Percentiles rank a stretch among this genome's conserved stretches.
Conservation (phyloP, 2,888 invertebrate genomes). For the Arenicola marina region DNA sequence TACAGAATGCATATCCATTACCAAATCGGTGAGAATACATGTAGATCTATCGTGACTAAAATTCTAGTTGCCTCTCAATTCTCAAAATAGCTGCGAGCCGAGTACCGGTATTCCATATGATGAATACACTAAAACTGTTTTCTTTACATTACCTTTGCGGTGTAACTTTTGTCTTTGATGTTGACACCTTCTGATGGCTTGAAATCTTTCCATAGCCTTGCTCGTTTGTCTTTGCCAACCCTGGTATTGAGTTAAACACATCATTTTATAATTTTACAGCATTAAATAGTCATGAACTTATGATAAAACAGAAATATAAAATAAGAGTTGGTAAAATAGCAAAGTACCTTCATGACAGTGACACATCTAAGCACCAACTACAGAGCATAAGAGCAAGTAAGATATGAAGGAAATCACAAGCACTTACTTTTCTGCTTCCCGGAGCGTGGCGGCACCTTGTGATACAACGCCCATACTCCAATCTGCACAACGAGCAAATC, state of each 20-base stretch:
- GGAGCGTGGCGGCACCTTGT: constrained; percentile 79
- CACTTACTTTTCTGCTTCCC: constrained; percentile 76
- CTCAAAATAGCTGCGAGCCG: too few relatives aligned
- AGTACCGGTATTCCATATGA: too few relatives aligned
- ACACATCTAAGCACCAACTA: too few relatives aligned
- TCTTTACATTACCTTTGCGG: constrained; percentile 58
- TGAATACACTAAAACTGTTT: too few relatives aligned
- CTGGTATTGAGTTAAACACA: constrained; percentile 37
- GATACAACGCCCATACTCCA: constrained; percentile 87
- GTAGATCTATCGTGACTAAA: too few relatives aligned
- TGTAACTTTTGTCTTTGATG: constrained; percentile 52
- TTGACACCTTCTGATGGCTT: constrained; percentile 62
- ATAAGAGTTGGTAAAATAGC: neutral
- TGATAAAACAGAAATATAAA: too few relatives aligned
- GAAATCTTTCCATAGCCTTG: constrained; percentile 91
- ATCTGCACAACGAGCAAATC: constrained; percentile 91
- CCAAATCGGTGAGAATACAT: too few relatives aligned
- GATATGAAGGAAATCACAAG: neutral
- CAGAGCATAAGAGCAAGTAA: too few relatives aligned
- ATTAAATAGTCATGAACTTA: neutral
- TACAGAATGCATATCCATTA: too few relatives aligned
- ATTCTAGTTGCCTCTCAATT: too few relatives aligned
- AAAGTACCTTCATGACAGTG: neutral
- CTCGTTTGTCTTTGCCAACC: constrained; percentile 81
- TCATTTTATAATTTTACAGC: neutral